A percentile compares a stretch with the other conserved stretches of the same genome.
phyloP scores from a whole-genome alignment of 2,888 invertebrate genomes.

The Orthosia cruda region DNA sequence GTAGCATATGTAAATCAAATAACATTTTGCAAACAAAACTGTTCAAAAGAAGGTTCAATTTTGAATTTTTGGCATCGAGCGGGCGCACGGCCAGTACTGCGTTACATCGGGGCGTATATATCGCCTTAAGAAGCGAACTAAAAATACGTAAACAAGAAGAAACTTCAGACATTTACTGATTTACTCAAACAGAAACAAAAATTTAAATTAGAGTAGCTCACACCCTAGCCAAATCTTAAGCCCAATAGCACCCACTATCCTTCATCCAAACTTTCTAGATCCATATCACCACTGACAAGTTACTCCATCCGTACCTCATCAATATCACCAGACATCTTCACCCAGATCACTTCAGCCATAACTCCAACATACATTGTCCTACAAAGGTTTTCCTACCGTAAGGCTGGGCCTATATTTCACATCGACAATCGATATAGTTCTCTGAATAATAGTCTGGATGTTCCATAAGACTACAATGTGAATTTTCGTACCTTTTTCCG shows the following conservation, averaged over 20 bases:
- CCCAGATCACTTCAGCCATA: slow-evolving; percentile 29
- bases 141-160: too few species aligned
- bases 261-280: not conserved
- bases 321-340: slow-evolving; percentile 8
- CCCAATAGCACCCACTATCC: not conserved
- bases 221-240: not conserved
- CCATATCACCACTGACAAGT: slow-evolving; percentile 19
- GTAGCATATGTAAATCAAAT: too few species aligned
- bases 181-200: too few species aligned
- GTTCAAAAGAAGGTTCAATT: too few species aligned
- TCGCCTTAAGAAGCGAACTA: too few species aligned
- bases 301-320: not conserved
- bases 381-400: slow-evolving; percentile 49
- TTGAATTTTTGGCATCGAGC: too few species aligned
- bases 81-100: too few species aligned
- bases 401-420: slow-evolving; percentile 61
- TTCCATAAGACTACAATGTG: slow-evolving; percentile 69
- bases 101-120: too few species aligned
- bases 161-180: too few species aligned
- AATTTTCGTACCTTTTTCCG: slow-evolving; percentile 72
- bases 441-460: slow-evolving; percentile 58
- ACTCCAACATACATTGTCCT: slow-evolving; percentile 37
- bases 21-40: too few species aligned
- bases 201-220: not conserved
- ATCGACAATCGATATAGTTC: slow-evolving; percentile 52